phyloP scores from a whole-genome alignment of 2,797 vertebrate genomes.

The Pogonophryne albipinna region DNA sequence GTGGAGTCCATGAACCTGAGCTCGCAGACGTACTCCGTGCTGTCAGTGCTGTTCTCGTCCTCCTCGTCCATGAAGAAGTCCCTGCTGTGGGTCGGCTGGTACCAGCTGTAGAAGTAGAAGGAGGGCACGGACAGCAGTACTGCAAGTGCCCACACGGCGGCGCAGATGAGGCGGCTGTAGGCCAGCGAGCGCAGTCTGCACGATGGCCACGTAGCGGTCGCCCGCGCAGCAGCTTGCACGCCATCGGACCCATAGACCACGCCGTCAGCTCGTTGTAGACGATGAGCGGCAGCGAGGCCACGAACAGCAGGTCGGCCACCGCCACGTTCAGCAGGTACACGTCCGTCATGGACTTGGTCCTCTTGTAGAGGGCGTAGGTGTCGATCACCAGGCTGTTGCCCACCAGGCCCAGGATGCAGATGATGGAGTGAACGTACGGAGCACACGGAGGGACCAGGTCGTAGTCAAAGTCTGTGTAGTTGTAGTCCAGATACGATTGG shows the following conservation, averaged over 20 bases:
- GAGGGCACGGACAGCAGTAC: conserved; percentile 85
- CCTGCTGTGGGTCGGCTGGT: conserved; percentile 34
- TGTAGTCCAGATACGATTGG: not conserved
- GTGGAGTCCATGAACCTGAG: conserved; percentile 58
- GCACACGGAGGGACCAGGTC: not conserved
- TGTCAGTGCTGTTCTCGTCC: accelerated
- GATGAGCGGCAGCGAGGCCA: conserved; percentile 87
- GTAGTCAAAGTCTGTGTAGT: not conserved
- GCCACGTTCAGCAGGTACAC: conserved; percentile 93
- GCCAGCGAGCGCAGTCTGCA: conserved; percentile 87
- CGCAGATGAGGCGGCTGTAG: conserved; percentile 83
- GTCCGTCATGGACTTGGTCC: conserved; percentile 92
- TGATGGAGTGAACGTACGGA: conserved; percentile 82
- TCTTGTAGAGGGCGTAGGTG: conserved; percentile 92
- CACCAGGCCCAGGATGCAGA: conserved; percentile 87
- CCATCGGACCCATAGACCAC: conserved; percentile 85
- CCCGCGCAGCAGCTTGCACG: conserved; percentile 90
- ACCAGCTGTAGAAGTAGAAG: conserved; percentile 84
- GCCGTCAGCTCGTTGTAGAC: conserved; percentile 85
- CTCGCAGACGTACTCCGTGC: conserved; percentile 80
- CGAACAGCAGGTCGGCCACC: conserved; percentile 90
- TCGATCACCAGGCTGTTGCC: conserved; percentile 91
- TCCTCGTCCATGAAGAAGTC: accelerated
- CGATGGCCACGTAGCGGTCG: conserved; percentile 93
- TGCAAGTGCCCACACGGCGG: conserved; percentile 85